Evolutionary conservation across 1,140 invertebrate genomes (phyloP), one percentile per base, ranked within the genome.

Genomic region (Parasteatoda tepidariorum): DNA sequence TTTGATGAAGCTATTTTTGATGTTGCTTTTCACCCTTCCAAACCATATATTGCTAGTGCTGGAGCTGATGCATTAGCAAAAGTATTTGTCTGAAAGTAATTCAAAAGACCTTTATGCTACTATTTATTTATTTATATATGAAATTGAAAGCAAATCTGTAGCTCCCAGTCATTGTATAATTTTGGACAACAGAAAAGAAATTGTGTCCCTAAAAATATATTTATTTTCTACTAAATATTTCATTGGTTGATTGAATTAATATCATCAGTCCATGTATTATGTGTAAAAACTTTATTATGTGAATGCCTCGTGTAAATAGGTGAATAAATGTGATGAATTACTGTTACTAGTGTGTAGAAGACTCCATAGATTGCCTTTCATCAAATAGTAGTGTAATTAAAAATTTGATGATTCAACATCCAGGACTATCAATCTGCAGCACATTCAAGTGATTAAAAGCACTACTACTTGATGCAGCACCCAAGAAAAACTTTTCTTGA

Each of bases 1-100:
- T 98, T 98, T 91, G 98, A 99, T 90, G 98, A 99, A 91, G 96
- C 97, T 88, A 99, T 99, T 90, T 93, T 98, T 88, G 97, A 98
- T 90, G 98, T 99, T 84, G 97, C 98, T 88, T 99, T 99, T 92
- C 98, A 99, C 92, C 97, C 98, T 87, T 94, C 96, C 85, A 95
- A 97, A 90, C 96, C 97, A 83, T 98, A 97, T 90, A 99, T 99
- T 88, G 98, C 98, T 82, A 98, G 96, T 91, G 97, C 97, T 85
- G 98, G 98, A 85, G 98, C 98, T 84, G 98, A 99, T 91, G 97
- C 95, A 84, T 92, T 99, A 86, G 98, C 97, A 88, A 99, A 99
- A 92, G 98, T 99, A 87, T 99, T 92, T 87, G 90, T 92, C 34
- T 85, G 68, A 84, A 83, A 82, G 18, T 70, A 28, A 41, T 31